Evolutionary conservation across 2,113 vertebrate genomes (phyloP), one percentile per base, ranked within the genome.

Genomic region (Trogon surrucura): DNA sequence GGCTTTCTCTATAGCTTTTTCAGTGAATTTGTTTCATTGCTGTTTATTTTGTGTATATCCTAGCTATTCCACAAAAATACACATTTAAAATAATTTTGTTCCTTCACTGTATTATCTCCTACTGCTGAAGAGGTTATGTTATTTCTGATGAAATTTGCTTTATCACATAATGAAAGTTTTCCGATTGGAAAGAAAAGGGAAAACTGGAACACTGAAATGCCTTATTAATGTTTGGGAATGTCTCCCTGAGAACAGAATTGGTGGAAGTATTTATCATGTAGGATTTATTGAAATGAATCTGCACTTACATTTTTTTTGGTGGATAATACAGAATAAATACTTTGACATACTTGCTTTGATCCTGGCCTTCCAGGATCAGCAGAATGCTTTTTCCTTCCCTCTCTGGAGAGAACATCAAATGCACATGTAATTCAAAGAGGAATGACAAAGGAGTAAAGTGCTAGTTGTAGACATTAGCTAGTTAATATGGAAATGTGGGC

Each of bases 341-440:
- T 92, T 88, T 44, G 51, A 72, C 45, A 61, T 81, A 71, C 15
- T 93, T 89, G 23, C 84, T 95, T 92, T 95, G 77, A 85, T 75
- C 77, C 73, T 85, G 51, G 44, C 21, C 12, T 92, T 77, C 65
- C 72, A 94, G 48, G 53, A 92, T 56, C 21, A 88, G 41, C 54
- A 70, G 58, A 74, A 73, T 77, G 60, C 47, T 66, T 25, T 73
- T 94, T 29, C 23, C 29, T 78, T 20, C 20, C 25, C 2, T 0
- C 6, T 78, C 45, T 60, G 79, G 47, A 62, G 41, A 81, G 64
- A 84, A 67, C 26, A 75, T 32, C 26, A 38, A 27, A 80, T 30
- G 3, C 71, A 62, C 30, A 9, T 48, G 48, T 66, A 66, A 32
- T 13, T 84, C 80, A 62, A 83, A 84, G 73, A 84, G 51, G 48